Base-by-base conservation (phyloP, 2,888 invertebrate species). In the Fragum whitleyi region DNA sequence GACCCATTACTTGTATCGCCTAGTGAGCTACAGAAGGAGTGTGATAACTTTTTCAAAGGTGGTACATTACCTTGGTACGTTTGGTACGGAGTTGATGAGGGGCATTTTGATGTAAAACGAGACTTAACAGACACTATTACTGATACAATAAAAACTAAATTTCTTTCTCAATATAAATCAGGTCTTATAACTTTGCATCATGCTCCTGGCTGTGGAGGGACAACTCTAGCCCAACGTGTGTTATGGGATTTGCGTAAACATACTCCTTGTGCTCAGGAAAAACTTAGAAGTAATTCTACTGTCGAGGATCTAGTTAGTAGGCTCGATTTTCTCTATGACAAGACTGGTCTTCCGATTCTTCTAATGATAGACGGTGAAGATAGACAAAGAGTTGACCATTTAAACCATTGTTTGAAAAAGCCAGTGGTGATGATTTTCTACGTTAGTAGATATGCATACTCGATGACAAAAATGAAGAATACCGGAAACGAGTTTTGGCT, bases 141-240 rank as follows among this genome's bases (percentile, higher is more conserved):
- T 1, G 53, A 69, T 6, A 70, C 74, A 57, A 79, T 86, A 7
- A 39, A 67, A 3, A 71, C 62, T 19, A 55, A 69, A 26, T 61
- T 59, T 42, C 47, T 73, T 0, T 62, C 57, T 1, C 32, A 29
- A 32, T 79, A 19, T 71, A 79, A 59, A 57, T 39, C 79, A 1
- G 79, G 70, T 0, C 23, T 74, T 14, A 72, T 86, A 21, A 79
- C 74, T 6, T 21, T 86, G 2, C 68, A 68, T 7, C 86, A 86
- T 55, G 80, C 85, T 0, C 86, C 86, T 21, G 86, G 86, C 3
- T 71, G 81, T 9, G 86, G 86, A n/a, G 86, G 86, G 16, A 83
- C 85, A 51, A 86, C 86, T 16, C 65, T 85, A 32, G 79, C 83
- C 19, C 86, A 86, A 55, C 29, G 83, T 29, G 55, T 86, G 26